Evolutionary conservation across 2,113 vertebrate genomes (phyloP), one percentile per base, ranked within the genome.

Genomic region (Blennius ocellaris): DNA sequence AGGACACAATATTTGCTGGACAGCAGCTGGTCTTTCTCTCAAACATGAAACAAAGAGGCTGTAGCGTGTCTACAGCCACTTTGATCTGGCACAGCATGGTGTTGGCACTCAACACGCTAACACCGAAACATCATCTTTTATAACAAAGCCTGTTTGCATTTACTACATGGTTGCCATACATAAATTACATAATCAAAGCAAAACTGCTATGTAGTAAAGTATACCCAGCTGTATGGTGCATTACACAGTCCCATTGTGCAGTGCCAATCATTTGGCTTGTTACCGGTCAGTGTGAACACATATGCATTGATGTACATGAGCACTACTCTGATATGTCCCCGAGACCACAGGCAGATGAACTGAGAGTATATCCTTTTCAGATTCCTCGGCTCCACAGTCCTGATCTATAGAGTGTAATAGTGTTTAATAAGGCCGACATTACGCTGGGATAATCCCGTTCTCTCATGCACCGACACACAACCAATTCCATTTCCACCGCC

Each of bases 371-470:
- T 87, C 79, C 77, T 78, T 61, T 76, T 83, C 73, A 79, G 73
- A 86, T 90, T 73, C 68, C 63, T 66, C 64, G 16, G 52, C 53
- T 48, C 43, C 48, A 60, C 5, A 72, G 54, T 72, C 76, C 65
- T 80, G 86, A 89, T 90, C 84, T 90, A 82, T 88, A 61, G 72
- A 78, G 86, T 86, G 84, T 90, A 90, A 89, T 86, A 87, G 84
- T 91, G 87, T 89, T 93, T 92, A 92, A 92, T 93, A 92, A 91
- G 88, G 79, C 86, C 84, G 87, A 86, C 90, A 92, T 93, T 92
- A 92, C 78, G 69, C 58, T 52, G 70, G 80, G 87, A 90, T 92
- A 92, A 93, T 93, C 89, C 82, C 73, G 56, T 80, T 85, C 88
- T 87, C 86, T 90, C 81, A 92, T 90, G 91, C 90, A 90, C 81